phyloP scores from a whole-genome alignment of 2,113 vertebrate genomes.

The Sylvia atricapilla region DNA sequence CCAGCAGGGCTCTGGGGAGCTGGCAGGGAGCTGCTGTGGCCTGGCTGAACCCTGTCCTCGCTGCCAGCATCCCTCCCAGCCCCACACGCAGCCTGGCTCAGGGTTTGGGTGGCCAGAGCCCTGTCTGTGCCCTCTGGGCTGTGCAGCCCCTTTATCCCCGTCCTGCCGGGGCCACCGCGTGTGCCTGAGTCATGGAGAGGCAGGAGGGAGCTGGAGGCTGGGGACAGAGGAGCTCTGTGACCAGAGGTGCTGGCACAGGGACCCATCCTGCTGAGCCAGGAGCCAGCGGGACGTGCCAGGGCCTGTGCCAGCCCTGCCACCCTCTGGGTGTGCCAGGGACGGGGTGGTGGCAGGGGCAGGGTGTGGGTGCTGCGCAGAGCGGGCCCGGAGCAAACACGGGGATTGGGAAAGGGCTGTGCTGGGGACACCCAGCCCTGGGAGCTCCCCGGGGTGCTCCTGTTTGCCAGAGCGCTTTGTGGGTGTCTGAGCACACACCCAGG shows the following conservation, averaged over 20 bases:
- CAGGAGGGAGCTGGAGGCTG: not conserved
- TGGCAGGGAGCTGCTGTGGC: not conserved
- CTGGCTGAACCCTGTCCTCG: not conserved
- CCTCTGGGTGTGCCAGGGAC: not conserved
- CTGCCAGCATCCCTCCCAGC: not conserved
- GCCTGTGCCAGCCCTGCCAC: not conserved
- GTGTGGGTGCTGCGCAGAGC: not conserved
- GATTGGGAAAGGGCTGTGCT: not conserved
- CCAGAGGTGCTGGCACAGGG: not conserved
- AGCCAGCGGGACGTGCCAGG: not conserved
- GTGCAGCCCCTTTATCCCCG: not conserved
- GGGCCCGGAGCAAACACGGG: not conserved
- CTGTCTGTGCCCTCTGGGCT: not conserved
- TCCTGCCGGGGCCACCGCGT: not conserved
- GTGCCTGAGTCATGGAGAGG: not conserved
- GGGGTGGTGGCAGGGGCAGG: not conserved
- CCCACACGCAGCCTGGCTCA: accelerated
- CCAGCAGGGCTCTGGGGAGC: not conserved
- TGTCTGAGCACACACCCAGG: not conserved
- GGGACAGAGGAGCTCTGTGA: not conserved
- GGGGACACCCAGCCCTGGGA: not conserved
- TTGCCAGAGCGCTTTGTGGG: accelerated
- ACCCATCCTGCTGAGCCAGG: not conserved
- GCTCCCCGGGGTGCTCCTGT: not conserved
- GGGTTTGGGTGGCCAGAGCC: not conserved